These are phyloP conservation scores for Halictus ligatus DNA, from an alignment of 2,888 invertebrate species.

Conservation along the genomic window DNA sequence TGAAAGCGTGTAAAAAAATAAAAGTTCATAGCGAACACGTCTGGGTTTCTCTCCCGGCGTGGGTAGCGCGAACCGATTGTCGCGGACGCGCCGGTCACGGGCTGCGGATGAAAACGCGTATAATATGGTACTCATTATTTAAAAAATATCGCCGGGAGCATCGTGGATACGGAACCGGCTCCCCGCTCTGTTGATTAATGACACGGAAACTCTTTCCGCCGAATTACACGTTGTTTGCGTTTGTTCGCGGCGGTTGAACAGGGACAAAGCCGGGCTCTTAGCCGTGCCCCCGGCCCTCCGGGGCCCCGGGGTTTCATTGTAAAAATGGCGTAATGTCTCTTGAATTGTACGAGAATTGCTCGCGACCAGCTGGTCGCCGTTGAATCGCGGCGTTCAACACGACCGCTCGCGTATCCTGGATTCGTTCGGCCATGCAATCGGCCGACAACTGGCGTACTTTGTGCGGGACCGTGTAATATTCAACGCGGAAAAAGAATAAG, in stretches of 20 bases:
- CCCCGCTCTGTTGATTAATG: slow-evolving; percentile 33
- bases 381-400: slow-evolving; percentile 6
- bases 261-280: slow-evolving; percentile 25
- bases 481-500: slow-evolving; percentile 32
- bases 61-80: slow-evolving; percentile 30
- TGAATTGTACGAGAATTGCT: slow-evolving; percentile 41
- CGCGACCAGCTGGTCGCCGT: slow-evolving; percentile 17
- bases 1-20: slow-evolving; percentile 51
- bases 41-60: not conserved
- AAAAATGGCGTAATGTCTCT: slow-evolving; percentile 30
- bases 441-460: slow-evolving; percentile 34
- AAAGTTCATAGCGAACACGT: slow-evolving; percentile 51
- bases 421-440: slow-evolving; percentile 35
- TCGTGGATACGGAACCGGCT: not conserved
- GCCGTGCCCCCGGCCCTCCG: not conserved
- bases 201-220: slow-evolving; percentile 17
- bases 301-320: slow-evolving; percentile 26
- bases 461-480: slow-evolving; percentile 32
- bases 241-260: not conserved
- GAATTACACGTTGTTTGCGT: slow-evolving; percentile 31
- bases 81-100: not conserved
- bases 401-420: not conserved
- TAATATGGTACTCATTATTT: slow-evolving; percentile 50
- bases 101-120: slow-evolving; percentile 14
- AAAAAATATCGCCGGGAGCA: slow-evolving; percentile 16